These are phyloP conservation scores for Trogon surrucura DNA, from an alignment of 2,113 vertebrate species.

Conservation along the genomic window DNA sequence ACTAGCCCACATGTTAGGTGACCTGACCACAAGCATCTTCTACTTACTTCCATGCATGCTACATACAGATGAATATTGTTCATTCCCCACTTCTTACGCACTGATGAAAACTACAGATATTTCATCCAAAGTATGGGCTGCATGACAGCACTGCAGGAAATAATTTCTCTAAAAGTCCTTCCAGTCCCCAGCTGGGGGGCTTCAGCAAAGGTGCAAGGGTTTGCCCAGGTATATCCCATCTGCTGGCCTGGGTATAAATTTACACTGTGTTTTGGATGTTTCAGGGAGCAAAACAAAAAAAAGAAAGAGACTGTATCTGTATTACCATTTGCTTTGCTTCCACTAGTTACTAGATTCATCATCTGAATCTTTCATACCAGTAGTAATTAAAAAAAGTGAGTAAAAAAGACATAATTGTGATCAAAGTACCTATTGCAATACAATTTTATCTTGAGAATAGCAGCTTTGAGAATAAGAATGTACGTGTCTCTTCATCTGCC, in stretches of 20 bases:
- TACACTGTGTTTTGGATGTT: neutral
- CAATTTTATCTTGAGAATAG: neutral
- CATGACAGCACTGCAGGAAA: neutral
- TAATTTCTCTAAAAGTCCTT: neutral
- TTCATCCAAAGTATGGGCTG: neutral
- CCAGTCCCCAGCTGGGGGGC: neutral
- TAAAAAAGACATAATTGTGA: neutral
- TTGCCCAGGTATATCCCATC: neutral
- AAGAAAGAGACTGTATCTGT: neutral
- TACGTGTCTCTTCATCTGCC: neutral
- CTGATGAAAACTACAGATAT: neutral
- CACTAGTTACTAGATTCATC: neutral
- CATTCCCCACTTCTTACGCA: neutral
- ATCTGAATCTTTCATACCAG: neutral
- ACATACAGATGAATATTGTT: neutral
- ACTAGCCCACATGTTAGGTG: rapidly evolving
- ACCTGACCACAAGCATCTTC: neutral
- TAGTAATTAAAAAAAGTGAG: neutral
- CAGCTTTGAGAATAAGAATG: neutral
- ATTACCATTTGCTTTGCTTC: neutral
- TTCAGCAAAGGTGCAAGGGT: neutral
- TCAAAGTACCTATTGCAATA: neutral
- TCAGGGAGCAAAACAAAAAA: neutral
- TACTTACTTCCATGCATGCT: neutral
- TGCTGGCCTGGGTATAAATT: neutral